A percentile compares a stretch with the other conserved stretches of the same genome.
These are phyloP conservation scores for Lasioglossum leucozonium DNA, from an alignment of 2,888 invertebrate species.

Conservation along the genomic window DNA sequence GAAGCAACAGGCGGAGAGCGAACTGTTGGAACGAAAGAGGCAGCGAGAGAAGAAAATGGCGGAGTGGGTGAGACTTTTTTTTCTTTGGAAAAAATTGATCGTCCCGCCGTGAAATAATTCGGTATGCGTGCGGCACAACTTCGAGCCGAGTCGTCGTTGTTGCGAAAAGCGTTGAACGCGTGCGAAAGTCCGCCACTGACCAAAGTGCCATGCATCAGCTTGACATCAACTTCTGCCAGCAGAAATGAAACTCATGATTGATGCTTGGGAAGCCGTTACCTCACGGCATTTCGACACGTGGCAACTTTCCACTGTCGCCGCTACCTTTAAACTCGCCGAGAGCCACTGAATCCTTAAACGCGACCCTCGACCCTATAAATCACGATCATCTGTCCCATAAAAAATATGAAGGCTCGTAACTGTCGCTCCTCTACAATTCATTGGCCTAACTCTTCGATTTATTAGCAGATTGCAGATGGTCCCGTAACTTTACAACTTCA, in stretches of 20 bases:
- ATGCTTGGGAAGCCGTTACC: background rate
- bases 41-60: slow-evolving; percentile 79
- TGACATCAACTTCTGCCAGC: background rate
- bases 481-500: background rate
- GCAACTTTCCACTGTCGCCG: slow-evolving; percentile 13
- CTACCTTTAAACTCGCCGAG: background rate
- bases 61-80: slow-evolving; percentile 73
- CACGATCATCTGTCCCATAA: background rate
- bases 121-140: background rate
- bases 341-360: slow-evolving; percentile 1
- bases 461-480: background rate
- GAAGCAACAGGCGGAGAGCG: slow-evolving; percentile 75
- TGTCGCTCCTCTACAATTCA: background rate
- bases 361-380: background rate
- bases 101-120: background rate
- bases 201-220: background rate
- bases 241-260: slow-evolving; percentile 11
- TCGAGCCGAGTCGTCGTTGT: background rate
- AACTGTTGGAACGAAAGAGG: slow-evolving; percentile 76
- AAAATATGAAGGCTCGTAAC: slow-evolving; percentile 4
- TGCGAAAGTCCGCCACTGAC: background rate
- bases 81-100: background rate
- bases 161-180: background rate
- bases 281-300: background rate
- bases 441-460: slow-evolving; percentile 6